Conservation (phyloP, 2,888 invertebrate species). For the Lasioglossum calceatum region DNA sequence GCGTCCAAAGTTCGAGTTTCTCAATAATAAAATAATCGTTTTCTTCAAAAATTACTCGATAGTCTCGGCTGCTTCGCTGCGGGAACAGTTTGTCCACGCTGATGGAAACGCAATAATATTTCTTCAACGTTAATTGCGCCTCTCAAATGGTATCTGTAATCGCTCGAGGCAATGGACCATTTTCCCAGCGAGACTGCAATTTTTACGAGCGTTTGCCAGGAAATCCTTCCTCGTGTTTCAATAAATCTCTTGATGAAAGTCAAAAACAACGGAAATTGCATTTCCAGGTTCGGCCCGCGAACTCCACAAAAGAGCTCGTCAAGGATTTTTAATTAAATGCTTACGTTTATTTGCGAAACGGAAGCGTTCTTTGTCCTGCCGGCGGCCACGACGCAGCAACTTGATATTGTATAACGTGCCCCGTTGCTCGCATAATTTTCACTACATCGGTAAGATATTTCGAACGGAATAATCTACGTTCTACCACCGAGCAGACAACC, state of each 20-base stretch:
- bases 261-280: not conserved
- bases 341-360: not conserved
- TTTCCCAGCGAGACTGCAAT: not conserved
- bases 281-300: not conserved
- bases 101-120: not conserved
- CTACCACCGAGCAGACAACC: not conserved
- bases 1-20: not conserved
- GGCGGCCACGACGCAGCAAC: not conserved
- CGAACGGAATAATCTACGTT: not conserved
- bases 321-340: constrained; percentile 43
- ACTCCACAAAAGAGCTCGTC: not conserved
- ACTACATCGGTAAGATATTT: not conserved
- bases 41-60: not conserved
- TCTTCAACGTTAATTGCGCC: not conserved
- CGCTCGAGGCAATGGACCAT: not conserved
- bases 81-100: not conserved
- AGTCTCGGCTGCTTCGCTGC: not conserved
- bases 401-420: not conserved
- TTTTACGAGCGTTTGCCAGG: not conserved
- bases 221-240: not conserved
- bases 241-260: not conserved
- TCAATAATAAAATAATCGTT: not conserved
- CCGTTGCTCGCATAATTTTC: not conserved
- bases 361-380: not conserved
- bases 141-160: not conserved